Conservation (phyloP, 2,888 invertebrate species). For the Cryptops parisi region DNA sequence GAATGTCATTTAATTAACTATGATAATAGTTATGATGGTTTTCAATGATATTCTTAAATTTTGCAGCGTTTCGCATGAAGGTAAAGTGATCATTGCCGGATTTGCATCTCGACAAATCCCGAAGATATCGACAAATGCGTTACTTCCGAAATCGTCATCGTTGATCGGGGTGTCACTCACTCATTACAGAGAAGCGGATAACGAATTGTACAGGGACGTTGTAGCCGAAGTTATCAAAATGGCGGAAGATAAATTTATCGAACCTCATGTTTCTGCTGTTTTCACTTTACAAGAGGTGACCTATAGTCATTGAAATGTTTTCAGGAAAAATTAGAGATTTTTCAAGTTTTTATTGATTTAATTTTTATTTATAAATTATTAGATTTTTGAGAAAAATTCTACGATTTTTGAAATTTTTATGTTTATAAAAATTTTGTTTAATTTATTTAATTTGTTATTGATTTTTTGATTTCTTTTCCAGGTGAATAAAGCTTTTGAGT, state of each 20-base stretch:
- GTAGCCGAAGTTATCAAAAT: constrained; percentile 45
- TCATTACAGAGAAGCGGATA: constrained; percentile 37
- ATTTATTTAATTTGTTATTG: background rate
- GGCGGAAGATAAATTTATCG: constrained; percentile 45
- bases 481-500: constrained; percentile 45
- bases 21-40: background rate
- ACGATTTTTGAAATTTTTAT: no score
- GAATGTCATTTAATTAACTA: no score
- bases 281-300: no score
- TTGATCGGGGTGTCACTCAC: constrained; percentile 40
- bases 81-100: constrained; percentile 39
- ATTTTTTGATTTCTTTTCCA: constrained; percentile 20
- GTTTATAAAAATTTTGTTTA: background rate
- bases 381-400: background rate
- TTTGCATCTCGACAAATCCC: constrained; percentile 39
- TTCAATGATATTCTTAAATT: constrained; percentile 17
- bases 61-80: constrained; percentile 41
- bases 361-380: background rate
- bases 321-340: constrained; percentile 21
- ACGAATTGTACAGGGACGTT: constrained; percentile 42
- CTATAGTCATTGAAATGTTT: no score
- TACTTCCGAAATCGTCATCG: constrained; percentile 35
- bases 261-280: constrained; percentile 41
- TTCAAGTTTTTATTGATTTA: background rate
- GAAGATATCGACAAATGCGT: constrained; percentile 32